Conservation (phyloP, 2,113 vertebrate species). For the Cranoglanis bouderius region DNA sequence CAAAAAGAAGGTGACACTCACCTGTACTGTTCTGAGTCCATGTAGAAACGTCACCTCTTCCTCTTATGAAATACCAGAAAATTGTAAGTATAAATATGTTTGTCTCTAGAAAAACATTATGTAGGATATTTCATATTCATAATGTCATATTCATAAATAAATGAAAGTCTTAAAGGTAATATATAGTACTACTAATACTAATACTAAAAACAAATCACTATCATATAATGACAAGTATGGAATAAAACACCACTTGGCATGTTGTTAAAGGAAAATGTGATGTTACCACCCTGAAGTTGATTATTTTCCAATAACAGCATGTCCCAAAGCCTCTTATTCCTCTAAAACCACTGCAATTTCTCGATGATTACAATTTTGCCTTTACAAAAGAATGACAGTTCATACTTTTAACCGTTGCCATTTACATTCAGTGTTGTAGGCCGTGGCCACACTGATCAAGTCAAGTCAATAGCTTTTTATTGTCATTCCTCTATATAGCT, state of each 20-base stretch:
- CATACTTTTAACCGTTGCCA: not conserved
- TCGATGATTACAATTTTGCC: not conserved
- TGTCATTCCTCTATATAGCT: not conserved
- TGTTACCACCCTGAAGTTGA: not conserved
- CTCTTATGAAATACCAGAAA: not conserved
- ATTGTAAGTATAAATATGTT: slow-evolving; percentile 42
- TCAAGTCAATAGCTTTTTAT: not conserved
- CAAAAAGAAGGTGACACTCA: not conserved
- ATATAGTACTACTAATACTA: not conserved
- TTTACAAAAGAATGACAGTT: not conserved
- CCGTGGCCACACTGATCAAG: not conserved
- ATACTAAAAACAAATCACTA: not conserved
- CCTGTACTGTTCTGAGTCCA: slow-evolving; percentile 40
- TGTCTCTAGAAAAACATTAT: not conserved
- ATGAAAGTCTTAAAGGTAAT: not conserved
- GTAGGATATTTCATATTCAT: not conserved
- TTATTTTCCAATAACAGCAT: not conserved
- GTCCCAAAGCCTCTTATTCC: not conserved
- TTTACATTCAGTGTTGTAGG: not conserved
- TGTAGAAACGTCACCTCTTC: not conserved
- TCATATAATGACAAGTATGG: not conserved
- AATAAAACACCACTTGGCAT: not conserved
- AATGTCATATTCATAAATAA: not conserved
- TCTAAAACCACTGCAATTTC: not conserved
- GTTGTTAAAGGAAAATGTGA: not conserved